Evolutionary conservation across 2,888 invertebrate genomes (phyloP).

Genomic region (Synergus laeviventris): DNA sequence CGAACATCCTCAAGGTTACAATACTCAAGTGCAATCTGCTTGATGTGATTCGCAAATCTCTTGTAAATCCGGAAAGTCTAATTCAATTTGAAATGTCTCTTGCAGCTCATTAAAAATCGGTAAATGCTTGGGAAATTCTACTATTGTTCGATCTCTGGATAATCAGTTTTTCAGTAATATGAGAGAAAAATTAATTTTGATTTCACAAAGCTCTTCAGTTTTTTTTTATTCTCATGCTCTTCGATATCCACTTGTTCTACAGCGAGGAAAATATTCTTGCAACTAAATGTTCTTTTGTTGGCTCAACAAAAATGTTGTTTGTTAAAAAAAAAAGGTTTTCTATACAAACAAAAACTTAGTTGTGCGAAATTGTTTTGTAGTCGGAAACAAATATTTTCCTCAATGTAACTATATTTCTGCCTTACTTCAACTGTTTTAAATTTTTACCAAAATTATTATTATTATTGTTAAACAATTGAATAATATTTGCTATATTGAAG

Average conservation of each 20-base stretch:
- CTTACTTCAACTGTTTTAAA: no score
- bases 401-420: no score
- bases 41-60: neutral
- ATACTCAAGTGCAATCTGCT: conserved; percentile 1
- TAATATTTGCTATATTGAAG: neutral
- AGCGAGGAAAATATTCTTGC: no score
- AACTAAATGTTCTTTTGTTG: no score
- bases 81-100: neutral
- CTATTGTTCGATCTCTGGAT: neutral
- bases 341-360: no score
- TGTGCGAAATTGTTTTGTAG: no score
- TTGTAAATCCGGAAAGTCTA: neutral
- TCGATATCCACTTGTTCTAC: no score
- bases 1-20: conserved; percentile 28
- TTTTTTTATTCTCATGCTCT: neutral
- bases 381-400: no score
- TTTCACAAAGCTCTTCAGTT: neutral
- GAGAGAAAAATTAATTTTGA: neutral
- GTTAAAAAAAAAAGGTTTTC: no score
- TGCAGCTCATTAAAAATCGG: neutral
- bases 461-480: neutral
- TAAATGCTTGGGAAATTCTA: neutral
- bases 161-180: neutral
- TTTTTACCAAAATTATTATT: neutral
- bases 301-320: no score